Evolutionary conservation across 2,113 vertebrate genomes (phyloP), one percentile per base, ranked within the genome.

Genomic region (Stomatorhinus ivindoensis): DNA sequence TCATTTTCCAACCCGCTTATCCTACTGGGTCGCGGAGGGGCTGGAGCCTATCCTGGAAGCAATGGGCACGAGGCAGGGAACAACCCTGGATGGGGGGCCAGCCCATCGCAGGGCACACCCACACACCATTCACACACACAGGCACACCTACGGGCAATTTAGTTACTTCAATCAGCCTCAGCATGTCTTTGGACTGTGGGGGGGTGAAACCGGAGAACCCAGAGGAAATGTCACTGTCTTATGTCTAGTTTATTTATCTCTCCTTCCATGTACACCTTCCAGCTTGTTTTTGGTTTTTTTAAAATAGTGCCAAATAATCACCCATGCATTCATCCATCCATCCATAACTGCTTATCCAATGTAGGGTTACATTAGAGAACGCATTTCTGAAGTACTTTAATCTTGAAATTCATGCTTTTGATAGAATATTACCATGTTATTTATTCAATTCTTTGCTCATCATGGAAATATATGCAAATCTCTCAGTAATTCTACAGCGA

Each of bases 381-480:
- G 73, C 6, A 80, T 80, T 80, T 39, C 1, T 17, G 13, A 80
- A 39, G 17, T 80, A 19, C 61, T 94, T 95, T 95, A 95, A 96
- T 96, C 95, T 95, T 92, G 93, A 94, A 93, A 94, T 92, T 90
- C 93, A 95, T 93, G 93, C 93, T 95, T 95, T 95, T 94, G 95
- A 95, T 94, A 94, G 94, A 94, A 95, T 94, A 96, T 96, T 95
- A 94, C 93, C 94, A 91, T n/a, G 46, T n/a, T 90, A 95, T 95
- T 94, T 96, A 92, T 94, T 93, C 91, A 93, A 94, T 94, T 96
- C 61, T 95, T 95, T 94, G 93, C 94, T 94, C 94, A 94, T 93
- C 92, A 95, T 91, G 94, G 92, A 96, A 96, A 96, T 95, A 91
- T 96, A 96, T 96, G 95, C 95, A 96, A 96, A 96, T 96, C 95